Evolutionary conservation across 2,797 vertebrate genomes (phyloP).

Genomic region (Crocidura indochinensis): DNA sequence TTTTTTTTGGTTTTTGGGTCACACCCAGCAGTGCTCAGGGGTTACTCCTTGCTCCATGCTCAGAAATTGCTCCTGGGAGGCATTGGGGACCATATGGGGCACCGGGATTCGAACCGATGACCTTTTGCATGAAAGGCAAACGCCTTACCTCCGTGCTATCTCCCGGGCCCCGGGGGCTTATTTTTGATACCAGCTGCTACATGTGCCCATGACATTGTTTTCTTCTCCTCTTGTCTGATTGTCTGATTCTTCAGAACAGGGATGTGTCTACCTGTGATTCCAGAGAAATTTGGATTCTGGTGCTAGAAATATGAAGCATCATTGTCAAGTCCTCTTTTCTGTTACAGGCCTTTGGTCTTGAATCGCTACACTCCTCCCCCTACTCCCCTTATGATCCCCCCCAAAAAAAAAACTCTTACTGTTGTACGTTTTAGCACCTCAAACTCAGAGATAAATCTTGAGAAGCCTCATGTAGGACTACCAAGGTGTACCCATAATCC

Average conservation of each 20-base stretch:
- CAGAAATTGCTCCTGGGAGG: too few species aligned
- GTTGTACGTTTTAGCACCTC: neutral
- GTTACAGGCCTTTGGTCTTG: neutral
- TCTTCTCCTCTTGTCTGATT: neutral
- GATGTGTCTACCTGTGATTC: neutral
- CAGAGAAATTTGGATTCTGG: neutral
- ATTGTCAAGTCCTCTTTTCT: neutral
- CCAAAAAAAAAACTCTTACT: too few species aligned
- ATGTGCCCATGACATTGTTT: fast-evolving
- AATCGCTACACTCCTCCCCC: too few species aligned
- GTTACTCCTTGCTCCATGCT: too few species aligned
- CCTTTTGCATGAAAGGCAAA: too few species aligned
- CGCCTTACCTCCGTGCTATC: too few species aligned
- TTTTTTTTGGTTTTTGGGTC: too few species aligned
- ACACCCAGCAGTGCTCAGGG: too few species aligned
- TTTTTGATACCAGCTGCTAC: neutral
- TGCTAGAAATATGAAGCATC: neutral
- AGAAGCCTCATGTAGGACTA: neutral
- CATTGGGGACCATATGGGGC: too few species aligned
- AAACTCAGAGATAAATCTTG: neutral
- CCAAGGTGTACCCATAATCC: neutral
- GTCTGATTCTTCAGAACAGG: neutral
- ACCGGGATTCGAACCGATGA: too few species aligned
- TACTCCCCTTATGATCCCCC: neutral
- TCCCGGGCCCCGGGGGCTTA: too few species aligned